phyloP scores from a whole-genome alignment of 2,888 invertebrate species.

The Oscheius sp. region DNA sequence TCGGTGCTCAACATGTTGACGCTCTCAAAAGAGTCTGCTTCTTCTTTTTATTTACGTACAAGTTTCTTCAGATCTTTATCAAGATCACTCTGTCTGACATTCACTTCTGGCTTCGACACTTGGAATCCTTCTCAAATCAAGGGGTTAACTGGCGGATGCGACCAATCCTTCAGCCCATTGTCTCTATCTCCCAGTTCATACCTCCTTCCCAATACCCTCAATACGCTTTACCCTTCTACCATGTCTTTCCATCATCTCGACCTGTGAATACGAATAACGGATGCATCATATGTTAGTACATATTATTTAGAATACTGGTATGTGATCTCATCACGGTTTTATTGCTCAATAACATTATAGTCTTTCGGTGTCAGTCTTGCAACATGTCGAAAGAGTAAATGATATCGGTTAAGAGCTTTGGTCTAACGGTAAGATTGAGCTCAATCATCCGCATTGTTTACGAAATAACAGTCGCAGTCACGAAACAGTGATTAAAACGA shows the following conservation, averaged over 20 bases:
- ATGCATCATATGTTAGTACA: background rate
- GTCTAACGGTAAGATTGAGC: too few species aligned
- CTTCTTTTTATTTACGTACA: background rate
- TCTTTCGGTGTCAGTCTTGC: background rate
- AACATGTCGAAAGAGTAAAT: too few species aligned
- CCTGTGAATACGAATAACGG: background rate
- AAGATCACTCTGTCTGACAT: constrained; percentile 8
- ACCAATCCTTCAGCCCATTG: background rate
- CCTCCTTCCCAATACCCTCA: constrained; percentile 5
- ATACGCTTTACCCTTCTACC: background rate
- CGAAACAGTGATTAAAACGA: too few species aligned
- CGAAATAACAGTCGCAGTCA: too few species aligned
- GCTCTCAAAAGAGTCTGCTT: constrained; percentile 8
- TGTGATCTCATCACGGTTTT: too few species aligned
- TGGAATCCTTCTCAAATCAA: background rate
- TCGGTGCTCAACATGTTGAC: background rate
- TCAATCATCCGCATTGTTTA: too few species aligned
- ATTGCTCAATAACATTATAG: background rate
- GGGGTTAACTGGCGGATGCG: background rate
- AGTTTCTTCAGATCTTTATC: background rate
- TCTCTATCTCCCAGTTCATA: background rate
- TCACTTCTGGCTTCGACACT: constrained; percentile 16
- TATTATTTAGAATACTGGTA: background rate
- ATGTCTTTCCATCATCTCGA: background rate
- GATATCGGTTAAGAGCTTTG: too few species aligned